phyloP scores from a whole-genome alignment of 2,797 vertebrate genomes.

The Tamandua tetradactyla region DNA sequence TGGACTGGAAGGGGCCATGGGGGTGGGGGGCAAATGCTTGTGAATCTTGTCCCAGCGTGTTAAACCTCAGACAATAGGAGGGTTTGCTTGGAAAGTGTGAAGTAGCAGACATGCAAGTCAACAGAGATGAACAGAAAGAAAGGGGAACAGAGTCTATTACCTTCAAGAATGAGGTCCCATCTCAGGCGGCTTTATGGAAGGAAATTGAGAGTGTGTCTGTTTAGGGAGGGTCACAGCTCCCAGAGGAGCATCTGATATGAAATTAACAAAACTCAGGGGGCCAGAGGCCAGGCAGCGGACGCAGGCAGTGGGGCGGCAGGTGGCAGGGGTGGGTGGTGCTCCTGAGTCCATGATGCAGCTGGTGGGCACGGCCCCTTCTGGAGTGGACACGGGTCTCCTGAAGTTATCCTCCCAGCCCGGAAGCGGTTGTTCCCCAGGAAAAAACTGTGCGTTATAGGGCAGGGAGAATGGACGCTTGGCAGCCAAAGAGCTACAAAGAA shows the following conservation, averaged over 20 bases:
- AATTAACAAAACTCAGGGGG: neutral
- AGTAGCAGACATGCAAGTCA: neutral
- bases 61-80: neutral
- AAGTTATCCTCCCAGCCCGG: neutral
- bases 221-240: neutral
- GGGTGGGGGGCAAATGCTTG: accelerated
- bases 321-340: accelerated
- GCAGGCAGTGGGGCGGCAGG: accelerated
- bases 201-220: neutral
- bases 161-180: too few species aligned
- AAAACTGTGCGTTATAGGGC: neutral
- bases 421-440: neutral
- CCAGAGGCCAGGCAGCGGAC: too few species aligned
- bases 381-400: neutral
- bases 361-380: neutral
- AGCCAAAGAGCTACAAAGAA: neutral
- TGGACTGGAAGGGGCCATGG: accelerated
- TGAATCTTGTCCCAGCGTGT: neutral
- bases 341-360: too few species aligned
- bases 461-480: accelerated
- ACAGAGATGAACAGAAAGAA: neutral
- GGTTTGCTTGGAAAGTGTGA: neutral
- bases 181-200: neutral
- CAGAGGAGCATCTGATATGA: neutral
- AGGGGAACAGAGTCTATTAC: too few species aligned